Evolutionary conservation across 1,140 invertebrate species (phyloP).

Genomic region (Drosophila subobscura): DNA sequence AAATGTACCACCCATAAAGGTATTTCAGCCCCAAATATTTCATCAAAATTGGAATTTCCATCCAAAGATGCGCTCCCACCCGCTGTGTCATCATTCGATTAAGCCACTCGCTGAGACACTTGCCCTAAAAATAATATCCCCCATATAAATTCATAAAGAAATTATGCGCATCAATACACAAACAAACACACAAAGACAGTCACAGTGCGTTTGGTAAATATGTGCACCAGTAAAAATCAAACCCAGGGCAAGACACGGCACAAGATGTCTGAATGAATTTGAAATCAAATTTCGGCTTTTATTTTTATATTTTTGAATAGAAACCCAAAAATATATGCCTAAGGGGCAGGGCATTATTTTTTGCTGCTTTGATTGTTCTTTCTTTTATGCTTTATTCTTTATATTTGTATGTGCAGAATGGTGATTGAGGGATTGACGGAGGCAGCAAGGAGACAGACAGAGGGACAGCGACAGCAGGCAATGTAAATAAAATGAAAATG

Average conservation of each 20-base stretch:
- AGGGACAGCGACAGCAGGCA: too few species aligned
- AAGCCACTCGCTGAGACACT: slow-evolving; percentile 43
- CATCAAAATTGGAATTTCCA: slow-evolving; percentile 23
- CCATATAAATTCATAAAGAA: slow-evolving; percentile 59
- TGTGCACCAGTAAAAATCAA: slow-evolving; percentile 4
- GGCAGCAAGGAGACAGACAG: slow-evolving; percentile 11
- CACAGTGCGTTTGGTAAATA: slow-evolving; percentile 46
- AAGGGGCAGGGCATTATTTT: slow-evolving; percentile 44
- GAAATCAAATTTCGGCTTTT: slow-evolving; percentile 67
- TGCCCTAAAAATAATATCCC: slow-evolving; percentile 33
- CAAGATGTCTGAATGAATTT: slow-evolving; percentile 71
- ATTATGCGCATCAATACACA: slow-evolving; percentile 60
- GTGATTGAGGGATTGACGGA: slow-evolving; percentile 8
- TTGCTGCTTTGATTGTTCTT: slow-evolving; percentile 23
- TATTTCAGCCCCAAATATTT: slow-evolving; percentile 9
- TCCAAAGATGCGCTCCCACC: too few species aligned
- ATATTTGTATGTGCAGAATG: slow-evolving; percentile 23
- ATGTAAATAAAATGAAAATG: slow-evolving; percentile 79
- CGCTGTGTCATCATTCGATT: slow-evolving; percentile 27
- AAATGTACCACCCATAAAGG: too few species aligned
- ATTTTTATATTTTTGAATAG: slow-evolving; percentile 1
- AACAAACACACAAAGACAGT: slow-evolving; percentile 2
- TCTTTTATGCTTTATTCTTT: slow-evolving; percentile 30
- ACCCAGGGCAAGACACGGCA: slow-evolving; percentile 1
- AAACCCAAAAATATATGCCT: slow-evolving; percentile 52